Evolutionary conservation across 2,113 vertebrate genomes (phyloP).

Genomic region (Ascaphus truei): DNA sequence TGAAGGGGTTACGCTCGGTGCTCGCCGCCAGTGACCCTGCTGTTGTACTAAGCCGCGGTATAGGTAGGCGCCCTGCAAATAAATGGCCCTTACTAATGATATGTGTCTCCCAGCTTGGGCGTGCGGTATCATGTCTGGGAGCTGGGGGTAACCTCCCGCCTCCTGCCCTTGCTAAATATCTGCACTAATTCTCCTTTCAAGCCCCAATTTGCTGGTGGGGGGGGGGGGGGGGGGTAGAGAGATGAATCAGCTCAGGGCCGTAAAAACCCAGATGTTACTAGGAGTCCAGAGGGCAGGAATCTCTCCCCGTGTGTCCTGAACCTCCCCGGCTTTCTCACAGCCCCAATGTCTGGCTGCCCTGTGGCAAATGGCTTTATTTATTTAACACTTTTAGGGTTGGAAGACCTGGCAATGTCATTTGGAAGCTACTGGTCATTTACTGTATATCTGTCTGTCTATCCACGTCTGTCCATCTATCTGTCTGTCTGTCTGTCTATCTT

Average conservation of each 20-base stretch:
- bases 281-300: too few relatives aligned
- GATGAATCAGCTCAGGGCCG: slow-evolving; percentile 10
- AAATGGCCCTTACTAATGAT: too few relatives aligned
- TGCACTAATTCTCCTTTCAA: background rate
- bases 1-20: too few relatives aligned
- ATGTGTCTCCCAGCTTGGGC: too few relatives aligned
- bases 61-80: too few relatives aligned
- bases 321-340: background rate
- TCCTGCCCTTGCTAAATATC: too few relatives aligned
- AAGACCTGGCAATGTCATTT: background rate
- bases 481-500: background rate
- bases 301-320: background rate
- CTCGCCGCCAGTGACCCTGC: too few relatives aligned
- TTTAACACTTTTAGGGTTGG: background rate
- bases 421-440: background rate
- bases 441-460: background rate
- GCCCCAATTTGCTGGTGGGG: background rate
- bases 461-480: background rate
- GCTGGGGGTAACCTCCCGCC: too few relatives aligned
- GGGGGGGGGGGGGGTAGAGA: background rate
- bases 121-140: slow-evolving; percentile 5
- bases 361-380: background rate
- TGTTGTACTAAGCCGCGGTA: too few relatives aligned
- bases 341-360: background rate
- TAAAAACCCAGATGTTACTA: slow-evolving; percentile 22